Evolutionary conservation across 2,113 vertebrate genomes (phyloP).

Genomic region (Platichthys stellatus): DNA sequence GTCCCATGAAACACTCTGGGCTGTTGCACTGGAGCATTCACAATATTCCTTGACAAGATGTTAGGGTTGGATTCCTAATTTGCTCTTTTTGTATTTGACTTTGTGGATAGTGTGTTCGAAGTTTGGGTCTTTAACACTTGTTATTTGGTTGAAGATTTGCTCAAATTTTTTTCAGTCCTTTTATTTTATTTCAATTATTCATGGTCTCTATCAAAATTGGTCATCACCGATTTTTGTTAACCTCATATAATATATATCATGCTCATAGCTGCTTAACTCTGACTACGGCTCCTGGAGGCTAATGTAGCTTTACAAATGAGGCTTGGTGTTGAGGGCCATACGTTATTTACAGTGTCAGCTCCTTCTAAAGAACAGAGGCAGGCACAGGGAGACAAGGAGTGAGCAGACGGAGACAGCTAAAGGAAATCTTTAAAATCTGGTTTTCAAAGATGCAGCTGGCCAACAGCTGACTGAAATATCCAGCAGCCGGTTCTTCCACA

Average conservation of each 20-base stretch:
- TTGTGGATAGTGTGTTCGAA: neutral
- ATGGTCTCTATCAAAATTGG: neutral
- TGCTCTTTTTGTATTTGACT: too few species aligned
- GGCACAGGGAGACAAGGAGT: neutral
- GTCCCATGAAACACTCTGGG: too few species aligned
- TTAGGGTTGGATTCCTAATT: too few species aligned
- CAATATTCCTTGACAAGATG: too few species aligned
- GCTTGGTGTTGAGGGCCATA: neutral
- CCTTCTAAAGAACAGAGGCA: neutral
- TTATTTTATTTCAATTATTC: neutral
- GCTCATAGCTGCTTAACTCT: neutral
- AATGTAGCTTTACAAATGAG: neutral
- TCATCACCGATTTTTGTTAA: neutral
- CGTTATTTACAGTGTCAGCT: constrained; percentile 10
- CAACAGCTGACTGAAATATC: neutral
- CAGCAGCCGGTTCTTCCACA: neutral
- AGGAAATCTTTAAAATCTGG: constrained; percentile 5
- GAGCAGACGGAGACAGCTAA: neutral
- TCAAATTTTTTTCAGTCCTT: neutral
- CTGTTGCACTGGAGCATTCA: too few species aligned
- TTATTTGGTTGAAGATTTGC: neutral
- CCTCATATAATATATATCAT: neutral
- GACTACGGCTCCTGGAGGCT: neutral
- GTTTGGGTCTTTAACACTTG: neutral
- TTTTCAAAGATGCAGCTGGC: constrained; percentile 8